Evolutionary conservation across 2,888 invertebrate species (phyloP), one percentile per base, ranked within the genome.

Genomic region (Xiphydria camelus): DNA sequence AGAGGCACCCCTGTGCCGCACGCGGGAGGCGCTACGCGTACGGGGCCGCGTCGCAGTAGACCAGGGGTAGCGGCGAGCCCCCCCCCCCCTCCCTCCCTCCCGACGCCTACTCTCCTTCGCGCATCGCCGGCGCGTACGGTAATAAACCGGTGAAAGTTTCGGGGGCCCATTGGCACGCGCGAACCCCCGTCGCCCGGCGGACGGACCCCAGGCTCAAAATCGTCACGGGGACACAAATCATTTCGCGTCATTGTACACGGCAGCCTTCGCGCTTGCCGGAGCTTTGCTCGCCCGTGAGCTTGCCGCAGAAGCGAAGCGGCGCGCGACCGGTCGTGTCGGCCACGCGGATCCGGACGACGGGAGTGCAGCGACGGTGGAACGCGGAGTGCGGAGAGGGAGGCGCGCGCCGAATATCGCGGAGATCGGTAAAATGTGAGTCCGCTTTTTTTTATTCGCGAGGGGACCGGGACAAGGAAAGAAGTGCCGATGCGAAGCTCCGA

Each of bases 161-260:
- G 53, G 68, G 67, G 66, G 53, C 67, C 67, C 63, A 67, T 68
- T 69, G 69, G 70, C 65, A 70, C 67, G 68, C 69, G 66, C 59
- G 43, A 53, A 54, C 53, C 56, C 56, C 58, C 26, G 36, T 25
- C 37, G 38, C 43, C 43, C 26, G 31, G 43, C 53, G 51, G 40
- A 42, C 42, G 55, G 55, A 51, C 59, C 55, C 57, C 57, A 47
- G 50, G 61, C 61, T 64, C 53, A 53, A 61, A 64, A 65, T 67
- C 62, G 69, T 64, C 64, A 66, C 63, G 57, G 62, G 62, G 59
- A 59, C 66, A 64, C 62, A 61, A 67, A 66, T 66, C 68, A 68
- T 64, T 65, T 66, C 53, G 58, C 51, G 57, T 63, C 64, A 66
- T 64, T 65, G 62, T 61, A 53, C 52, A n/a, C n/a, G n/a, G 49